These are phyloP conservation scores for Epistrophe eligans DNA, from an alignment of 2,888 invertebrate species.

Conservation along the genomic window DNA sequence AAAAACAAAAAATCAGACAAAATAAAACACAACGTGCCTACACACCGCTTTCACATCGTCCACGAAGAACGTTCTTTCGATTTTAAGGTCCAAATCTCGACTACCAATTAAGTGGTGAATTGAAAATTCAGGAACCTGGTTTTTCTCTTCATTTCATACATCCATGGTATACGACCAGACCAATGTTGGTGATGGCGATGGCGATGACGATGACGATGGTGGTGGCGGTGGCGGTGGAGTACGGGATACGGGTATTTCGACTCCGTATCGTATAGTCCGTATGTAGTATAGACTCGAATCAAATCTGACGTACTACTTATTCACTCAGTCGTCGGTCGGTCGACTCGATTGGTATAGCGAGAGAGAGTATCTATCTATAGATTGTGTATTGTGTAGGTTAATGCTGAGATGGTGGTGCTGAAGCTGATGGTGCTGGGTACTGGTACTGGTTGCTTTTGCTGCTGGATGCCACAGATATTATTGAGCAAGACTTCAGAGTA, in stretches of 20 bases:
- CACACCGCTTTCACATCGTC: slow-evolving; percentile 67
- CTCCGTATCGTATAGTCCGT: slow-evolving; percentile 33
- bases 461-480: slow-evolving; percentile 68
- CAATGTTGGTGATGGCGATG: neutral
- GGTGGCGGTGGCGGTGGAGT: slow-evolving; percentile 4
- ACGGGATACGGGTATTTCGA: slow-evolving; percentile 33
- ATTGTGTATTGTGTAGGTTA: slow-evolving; percentile 64
- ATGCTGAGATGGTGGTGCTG: slow-evolving; percentile 39
- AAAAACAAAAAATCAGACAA: slow-evolving; percentile 2
- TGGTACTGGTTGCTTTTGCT: slow-evolving; percentile 35
- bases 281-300: slow-evolving; percentile 58
- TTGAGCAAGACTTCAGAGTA: slow-evolving; percentile 66
- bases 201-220: neutral
- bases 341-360: slow-evolving; percentile 55
- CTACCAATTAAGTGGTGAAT: slow-evolving; percentile 76
- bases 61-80: slow-evolving; percentile 73
- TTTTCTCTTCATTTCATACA: slow-evolving; percentile 68
- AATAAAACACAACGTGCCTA: slow-evolving; percentile 48
- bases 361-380: slow-evolving; percentile 43
- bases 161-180: slow-evolving; percentile 21
- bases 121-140: slow-evolving; percentile 76
- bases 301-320: slow-evolving; percentile 72
- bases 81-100: slow-evolving; percentile 76
- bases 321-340: slow-evolving; percentile 51
- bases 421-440: slow-evolving; percentile 23